These are phyloP conservation scores for Melopsittacus undulatus DNA, from an alignment of 2,797 vertebrate species.

Conservation along the genomic window DNA sequence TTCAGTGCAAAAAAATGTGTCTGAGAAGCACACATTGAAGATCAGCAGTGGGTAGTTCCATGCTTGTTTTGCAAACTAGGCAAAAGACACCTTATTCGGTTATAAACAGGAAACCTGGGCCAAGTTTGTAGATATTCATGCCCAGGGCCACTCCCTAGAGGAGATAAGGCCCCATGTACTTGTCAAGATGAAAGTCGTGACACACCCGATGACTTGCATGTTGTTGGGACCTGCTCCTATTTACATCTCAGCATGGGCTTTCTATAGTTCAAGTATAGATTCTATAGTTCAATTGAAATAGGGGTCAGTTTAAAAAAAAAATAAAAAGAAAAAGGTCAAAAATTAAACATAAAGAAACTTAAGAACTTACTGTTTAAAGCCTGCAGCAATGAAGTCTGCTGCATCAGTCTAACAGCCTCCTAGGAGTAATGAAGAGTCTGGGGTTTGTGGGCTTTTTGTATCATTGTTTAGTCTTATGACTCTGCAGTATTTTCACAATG, in stretches of 20 bases:
- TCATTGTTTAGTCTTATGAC: neutral
- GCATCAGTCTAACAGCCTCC: neutral
- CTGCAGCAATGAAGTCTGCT: neutral
- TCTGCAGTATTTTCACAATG: neutral
- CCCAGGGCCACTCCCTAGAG: slow-evolving; percentile 15
- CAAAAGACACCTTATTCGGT: neutral
- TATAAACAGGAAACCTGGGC: slow-evolving; percentile 36
- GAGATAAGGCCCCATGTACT: neutral
- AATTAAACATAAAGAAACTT: neutral
- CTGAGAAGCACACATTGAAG: neutral
- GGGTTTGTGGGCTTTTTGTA: neutral
- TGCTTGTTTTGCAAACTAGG: neutral
- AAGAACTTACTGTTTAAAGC: neutral
- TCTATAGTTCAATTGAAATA: neutral
- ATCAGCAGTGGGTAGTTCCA: neutral
- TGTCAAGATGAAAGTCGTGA: slow-evolving; percentile 20
- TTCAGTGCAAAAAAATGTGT: neutral
- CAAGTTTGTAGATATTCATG: slow-evolving; percentile 9
- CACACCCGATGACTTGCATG: neutral
- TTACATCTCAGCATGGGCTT: neutral
- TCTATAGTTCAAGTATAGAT: neutral
- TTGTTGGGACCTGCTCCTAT: slow-evolving; percentile 16
- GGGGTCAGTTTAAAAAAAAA: neutral
- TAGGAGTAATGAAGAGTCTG: neutral
- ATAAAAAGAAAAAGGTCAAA: neutral